Evolutionary conservation across 2,113 vertebrate genomes (phyloP).

Genomic region (Regulus satrapa): DNA sequence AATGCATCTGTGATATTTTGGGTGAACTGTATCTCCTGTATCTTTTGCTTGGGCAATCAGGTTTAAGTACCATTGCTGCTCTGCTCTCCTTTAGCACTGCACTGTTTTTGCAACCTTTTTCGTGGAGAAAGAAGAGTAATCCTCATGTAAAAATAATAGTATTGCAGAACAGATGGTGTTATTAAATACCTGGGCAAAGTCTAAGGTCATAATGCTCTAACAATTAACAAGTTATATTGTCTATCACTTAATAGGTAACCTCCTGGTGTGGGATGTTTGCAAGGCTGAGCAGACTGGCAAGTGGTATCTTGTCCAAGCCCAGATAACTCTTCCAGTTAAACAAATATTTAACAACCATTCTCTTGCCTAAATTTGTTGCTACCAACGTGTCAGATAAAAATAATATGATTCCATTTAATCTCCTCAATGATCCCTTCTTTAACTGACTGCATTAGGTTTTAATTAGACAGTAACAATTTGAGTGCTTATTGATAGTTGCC

Average conservation of each 20-base stretch:
- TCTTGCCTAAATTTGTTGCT: constrained; percentile 43
- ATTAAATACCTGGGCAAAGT: constrained; percentile 68
- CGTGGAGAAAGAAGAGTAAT: constrained; percentile 53
- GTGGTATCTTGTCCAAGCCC: neutral
- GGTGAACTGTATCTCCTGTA: neutral
- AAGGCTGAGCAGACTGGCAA: neutral
- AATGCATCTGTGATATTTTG: neutral
- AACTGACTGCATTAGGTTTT: neutral
- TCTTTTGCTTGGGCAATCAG: neutral
- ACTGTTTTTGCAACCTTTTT: constrained; percentile 41
- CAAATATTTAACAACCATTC: constrained; percentile 40
- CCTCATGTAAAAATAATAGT: constrained; percentile 47
- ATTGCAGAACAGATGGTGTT: constrained; percentile 63
- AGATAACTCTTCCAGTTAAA: constrained; percentile 15
- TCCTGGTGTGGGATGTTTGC: constrained; percentile 19
- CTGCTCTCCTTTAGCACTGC: constrained; percentile 30
- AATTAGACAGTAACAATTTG: neutral
- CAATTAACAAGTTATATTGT: constrained; percentile 62
- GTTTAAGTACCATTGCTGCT: constrained; percentile 33
- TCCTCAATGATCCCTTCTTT: neutral
- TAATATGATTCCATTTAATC: neutral
- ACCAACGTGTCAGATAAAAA: neutral
- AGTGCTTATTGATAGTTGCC: neutral
- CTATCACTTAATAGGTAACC: constrained; percentile 60
- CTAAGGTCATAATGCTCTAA: constrained; percentile 63